These are phyloP conservation scores for Meloidogyne hapla DNA, from an alignment of 1,140 invertebrate genomes.

Conservation along the genomic window DNA sequence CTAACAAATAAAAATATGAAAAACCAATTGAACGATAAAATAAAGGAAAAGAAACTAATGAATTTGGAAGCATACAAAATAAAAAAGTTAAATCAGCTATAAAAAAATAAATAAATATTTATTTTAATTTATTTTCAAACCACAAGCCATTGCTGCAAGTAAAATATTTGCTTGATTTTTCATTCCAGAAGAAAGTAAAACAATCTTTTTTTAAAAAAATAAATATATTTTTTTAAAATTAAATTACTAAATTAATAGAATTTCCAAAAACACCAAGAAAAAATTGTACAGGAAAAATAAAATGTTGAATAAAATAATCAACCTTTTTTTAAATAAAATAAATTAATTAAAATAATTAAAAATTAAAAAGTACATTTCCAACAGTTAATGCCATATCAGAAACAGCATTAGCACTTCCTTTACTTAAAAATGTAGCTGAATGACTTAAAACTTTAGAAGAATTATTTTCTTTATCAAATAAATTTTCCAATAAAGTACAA, in stretches of 20 bases:
- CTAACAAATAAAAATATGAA: constrained; percentile 26
- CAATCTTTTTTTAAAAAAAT: constrained; percentile 33
- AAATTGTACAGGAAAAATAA: constrained; percentile 54
- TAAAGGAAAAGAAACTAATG: constrained; percentile 50
- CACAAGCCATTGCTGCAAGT: constrained; percentile 53
- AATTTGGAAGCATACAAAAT: constrained; percentile 51
- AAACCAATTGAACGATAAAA: constrained; percentile 51
- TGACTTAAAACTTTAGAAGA: background rate
- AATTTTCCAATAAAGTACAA: constrained; percentile 10
- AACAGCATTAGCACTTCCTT: background rate
- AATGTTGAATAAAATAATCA: constrained; percentile 49
- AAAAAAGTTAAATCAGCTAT: constrained; percentile 55
- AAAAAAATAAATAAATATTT: background rate
- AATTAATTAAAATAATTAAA: background rate
- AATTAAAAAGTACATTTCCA: background rate
- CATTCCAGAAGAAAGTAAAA: constrained; percentile 52
- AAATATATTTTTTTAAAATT: background rate
- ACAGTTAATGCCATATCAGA: constrained; percentile 23
- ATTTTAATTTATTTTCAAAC: background rate
- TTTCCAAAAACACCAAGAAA: constrained; percentile 53
- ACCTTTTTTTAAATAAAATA: background rate
- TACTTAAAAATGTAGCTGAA: background rate
- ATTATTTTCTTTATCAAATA: background rate
- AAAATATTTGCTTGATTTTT: constrained; percentile 57
- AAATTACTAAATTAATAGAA: constrained; percentile 40